These are phyloP conservation scores for Lophura nycthemera DNA, from an alignment of 2,113 vertebrate species.

Conservation along the genomic window DNA sequence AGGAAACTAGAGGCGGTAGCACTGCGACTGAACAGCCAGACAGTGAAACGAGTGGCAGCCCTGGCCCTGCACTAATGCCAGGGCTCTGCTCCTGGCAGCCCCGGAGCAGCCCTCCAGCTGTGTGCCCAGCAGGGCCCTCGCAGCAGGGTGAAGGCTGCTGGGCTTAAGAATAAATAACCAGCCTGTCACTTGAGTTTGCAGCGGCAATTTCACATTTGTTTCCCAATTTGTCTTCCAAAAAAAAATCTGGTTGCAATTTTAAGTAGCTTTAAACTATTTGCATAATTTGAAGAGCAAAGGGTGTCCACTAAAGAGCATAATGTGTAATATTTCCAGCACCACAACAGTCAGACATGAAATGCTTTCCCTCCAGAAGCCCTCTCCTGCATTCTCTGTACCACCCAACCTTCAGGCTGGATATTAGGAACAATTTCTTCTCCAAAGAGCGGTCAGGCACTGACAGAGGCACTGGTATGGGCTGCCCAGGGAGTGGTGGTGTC, in stretches of 20 bases:
- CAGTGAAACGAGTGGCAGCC: rapidly evolving
- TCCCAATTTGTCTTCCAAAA: neutral
- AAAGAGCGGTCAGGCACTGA: neutral
- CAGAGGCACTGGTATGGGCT: too few relatives aligned
- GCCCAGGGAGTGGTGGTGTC: neutral
- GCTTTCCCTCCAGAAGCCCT: neutral
- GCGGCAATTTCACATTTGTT: neutral
- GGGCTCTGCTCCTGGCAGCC: too few relatives aligned
- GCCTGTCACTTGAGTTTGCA: neutral
- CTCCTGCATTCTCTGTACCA: neutral
- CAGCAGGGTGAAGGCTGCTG: neutral
- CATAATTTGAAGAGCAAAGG: neutral
- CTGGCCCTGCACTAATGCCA: rapidly evolving
- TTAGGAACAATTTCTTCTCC: neutral
- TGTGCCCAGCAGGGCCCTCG: neutral
- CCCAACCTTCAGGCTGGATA: neutral
- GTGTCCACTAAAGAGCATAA: neutral
- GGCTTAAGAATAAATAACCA: neutral
- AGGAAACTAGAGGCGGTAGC: neutral
- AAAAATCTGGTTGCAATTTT: neutral
- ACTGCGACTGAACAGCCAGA: rapidly evolving
- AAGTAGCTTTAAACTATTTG: constrained; percentile 17
- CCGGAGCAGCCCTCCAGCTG: neutral
- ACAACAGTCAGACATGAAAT: neutral
- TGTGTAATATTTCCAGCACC: neutral